Conservation (phyloP, 2,888 invertebrate species). For the Agriopis marginaria region DNA sequence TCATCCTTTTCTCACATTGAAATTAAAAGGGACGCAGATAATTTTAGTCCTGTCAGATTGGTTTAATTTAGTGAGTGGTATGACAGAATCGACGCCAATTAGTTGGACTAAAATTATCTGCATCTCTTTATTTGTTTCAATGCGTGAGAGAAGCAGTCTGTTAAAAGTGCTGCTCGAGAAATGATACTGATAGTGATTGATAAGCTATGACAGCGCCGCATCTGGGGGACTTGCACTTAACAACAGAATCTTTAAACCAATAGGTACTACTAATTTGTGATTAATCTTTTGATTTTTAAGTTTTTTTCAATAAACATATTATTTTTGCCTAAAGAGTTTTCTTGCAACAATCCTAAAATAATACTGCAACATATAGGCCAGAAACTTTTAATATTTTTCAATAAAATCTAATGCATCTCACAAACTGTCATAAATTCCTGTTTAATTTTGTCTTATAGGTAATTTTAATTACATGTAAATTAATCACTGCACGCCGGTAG, state of each 20-base stretch:
- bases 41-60: no score
- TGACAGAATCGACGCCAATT: no score
- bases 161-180: no score
- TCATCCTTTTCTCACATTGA: no score
- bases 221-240: no score
- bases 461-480: conserved; percentile 46
- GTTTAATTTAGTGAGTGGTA: no score
- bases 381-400: conserved; percentile 63
- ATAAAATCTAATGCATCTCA: conserved; percentile 71
- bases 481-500: conserved; percentile 74
- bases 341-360: conserved; percentile 35
- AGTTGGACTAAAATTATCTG: no score
- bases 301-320: conserved; percentile 28
- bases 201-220: no score
- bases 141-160: no score
- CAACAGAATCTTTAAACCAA: not conserved
- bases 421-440: conserved; percentile 77
- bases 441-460: conserved; percentile 61
- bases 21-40: no score
- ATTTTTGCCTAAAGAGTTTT: conserved; percentile 15
- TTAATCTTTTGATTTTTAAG: not conserved
- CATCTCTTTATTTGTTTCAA: no score
- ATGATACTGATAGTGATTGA: no score
- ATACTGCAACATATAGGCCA: conserved; percentile 53
- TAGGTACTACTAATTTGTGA: not conserved